Conservation (phyloP, 2,113 vertebrate genomes). For the Clarias batrachus region DNA sequence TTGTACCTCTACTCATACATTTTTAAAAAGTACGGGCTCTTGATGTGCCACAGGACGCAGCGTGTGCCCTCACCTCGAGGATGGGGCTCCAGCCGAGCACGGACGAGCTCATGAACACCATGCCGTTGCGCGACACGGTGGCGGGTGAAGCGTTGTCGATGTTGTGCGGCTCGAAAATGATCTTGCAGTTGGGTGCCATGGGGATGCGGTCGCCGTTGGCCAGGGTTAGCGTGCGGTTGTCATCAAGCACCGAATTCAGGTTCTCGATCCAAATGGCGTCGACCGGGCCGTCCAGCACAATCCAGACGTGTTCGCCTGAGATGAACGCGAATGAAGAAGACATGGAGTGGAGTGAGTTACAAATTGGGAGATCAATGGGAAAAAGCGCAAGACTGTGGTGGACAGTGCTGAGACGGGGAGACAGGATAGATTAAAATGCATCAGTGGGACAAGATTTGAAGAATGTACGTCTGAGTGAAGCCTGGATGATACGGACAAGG, state of each 20-base stretch:
- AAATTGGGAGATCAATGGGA: neutral
- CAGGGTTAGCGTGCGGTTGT: slow-evolving; percentile 91
- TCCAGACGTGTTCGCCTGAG: slow-evolving; percentile 93
- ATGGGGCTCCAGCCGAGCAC: slow-evolving; percentile 90
- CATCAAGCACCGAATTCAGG: slow-evolving; percentile 94
- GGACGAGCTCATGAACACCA: slow-evolving; percentile 99
- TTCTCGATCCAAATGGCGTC: slow-evolving; percentile 99
- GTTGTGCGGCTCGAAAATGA: slow-evolving; percentile 94
- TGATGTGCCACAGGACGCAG: neutral
- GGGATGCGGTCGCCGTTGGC: slow-evolving; percentile 96
- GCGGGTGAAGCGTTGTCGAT: slow-evolving; percentile 97
- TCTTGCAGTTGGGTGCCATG: slow-evolving; percentile 94
- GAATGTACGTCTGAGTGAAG: too few relatives aligned
- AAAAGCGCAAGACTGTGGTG: slow-evolving; percentile 1
- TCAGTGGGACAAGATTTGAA: neutral
- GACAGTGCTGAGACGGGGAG: neutral
- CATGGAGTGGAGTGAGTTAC: neutral
- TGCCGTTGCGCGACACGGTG: slow-evolving; percentile 94
- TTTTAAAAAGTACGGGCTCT: neutral
- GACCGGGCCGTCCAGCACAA: slow-evolving; percentile 94
- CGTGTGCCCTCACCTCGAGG: slow-evolving; percentile 80
- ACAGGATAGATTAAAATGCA: neutral
- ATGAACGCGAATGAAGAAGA: slow-evolving; percentile 11
- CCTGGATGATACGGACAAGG: neutral
- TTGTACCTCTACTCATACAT: neutral